Percentiles rank a stretch among this genome's conserved stretches.
These are phyloP conservation scores for Montipora efflorescens DNA, from an alignment of 64 coral and sea anemone species.

Conservation along the genomic window DNA sequence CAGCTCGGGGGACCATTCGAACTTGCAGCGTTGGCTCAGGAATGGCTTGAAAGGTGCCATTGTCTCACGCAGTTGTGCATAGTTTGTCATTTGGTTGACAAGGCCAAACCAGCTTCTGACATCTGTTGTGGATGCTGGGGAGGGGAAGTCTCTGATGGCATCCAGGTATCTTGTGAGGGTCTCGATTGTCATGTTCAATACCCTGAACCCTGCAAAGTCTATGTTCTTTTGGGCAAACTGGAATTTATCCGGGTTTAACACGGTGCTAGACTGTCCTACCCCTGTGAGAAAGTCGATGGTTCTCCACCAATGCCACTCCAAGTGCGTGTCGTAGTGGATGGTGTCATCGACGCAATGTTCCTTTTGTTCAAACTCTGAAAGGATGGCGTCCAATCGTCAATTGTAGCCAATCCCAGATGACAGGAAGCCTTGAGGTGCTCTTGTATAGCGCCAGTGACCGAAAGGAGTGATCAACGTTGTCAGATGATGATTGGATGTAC, in stretches of 20 bases:
- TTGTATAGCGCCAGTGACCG: background rate
- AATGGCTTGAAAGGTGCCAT: constrained; percentile 58
- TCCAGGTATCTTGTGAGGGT: constrained; percentile 25
- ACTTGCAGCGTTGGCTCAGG: constrained; percentile 49
- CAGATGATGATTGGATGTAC: too few relatives aligned
- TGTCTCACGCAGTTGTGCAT: constrained; percentile 39
- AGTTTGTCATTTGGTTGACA: constrained; percentile 46
- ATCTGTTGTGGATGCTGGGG: background rate
- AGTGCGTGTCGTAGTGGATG: background rate
- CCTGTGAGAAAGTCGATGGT: constrained; percentile 41
- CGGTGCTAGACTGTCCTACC: constrained; percentile 14
- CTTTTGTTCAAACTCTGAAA: constrained; percentile 16
- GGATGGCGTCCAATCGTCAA: constrained; percentile 31
- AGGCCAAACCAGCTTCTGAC: constrained; percentile 61
- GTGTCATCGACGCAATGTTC: constrained; percentile 49
- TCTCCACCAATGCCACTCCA: constrained; percentile 59
- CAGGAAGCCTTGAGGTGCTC: constrained; percentile 59
- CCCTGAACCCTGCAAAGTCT: background rate
- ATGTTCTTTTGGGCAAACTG: constrained; percentile 11
- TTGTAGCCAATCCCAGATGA: constrained; percentile 35
- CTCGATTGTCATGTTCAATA: constrained; percentile 6
- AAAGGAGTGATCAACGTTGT: too few relatives aligned
- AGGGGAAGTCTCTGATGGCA: constrained; percentile 44
- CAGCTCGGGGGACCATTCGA: background rate
- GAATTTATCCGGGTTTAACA: constrained; percentile 37